phyloP scores from a whole-genome alignment of 2,888 invertebrate genomes.

The Lissocephala sabroskyi region DNA sequence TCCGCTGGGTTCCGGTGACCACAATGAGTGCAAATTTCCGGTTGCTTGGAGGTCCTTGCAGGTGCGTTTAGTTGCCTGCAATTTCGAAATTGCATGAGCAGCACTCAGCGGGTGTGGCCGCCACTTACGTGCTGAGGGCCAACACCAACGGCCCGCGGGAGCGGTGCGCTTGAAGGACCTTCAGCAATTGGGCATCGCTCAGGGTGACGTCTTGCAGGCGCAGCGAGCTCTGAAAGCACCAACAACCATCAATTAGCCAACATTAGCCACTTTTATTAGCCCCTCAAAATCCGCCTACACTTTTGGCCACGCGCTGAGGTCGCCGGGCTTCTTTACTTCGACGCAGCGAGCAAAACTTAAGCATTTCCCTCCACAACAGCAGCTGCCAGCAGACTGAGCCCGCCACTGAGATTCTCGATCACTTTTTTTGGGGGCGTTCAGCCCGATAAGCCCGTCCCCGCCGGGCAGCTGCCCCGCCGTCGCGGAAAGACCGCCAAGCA shows the following conservation, averaged over 20 bases:
- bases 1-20: too few relatives aligned
- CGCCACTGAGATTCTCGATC: background rate
- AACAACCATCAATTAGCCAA: too few relatives aligned
- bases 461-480: conserved; percentile 55
- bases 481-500: conserved; percentile 62
- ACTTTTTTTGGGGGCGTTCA: conserved; percentile 54
- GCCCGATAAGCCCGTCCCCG: conserved; percentile 30
- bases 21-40: too few relatives aligned
- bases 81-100: too few relatives aligned
- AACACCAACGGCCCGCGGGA: conserved; percentile 58
- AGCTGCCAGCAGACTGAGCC: conserved; percentile 6
- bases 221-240: conserved; percentile 47
- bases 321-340: conserved; percentile 15
- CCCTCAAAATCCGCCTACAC: conserved; percentile 29
- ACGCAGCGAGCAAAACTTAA: conserved; percentile 67
- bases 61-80: too few relatives aligned
- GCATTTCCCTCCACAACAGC: conserved; percentile 42
- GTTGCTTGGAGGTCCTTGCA: too few relatives aligned
- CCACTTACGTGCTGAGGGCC: conserved; percentile 65
- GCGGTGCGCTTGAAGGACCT: conserved; percentile 49
- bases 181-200: conserved; percentile 48
- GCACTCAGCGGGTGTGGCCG: too few relatives aligned
- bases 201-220: conserved; percentile 52
- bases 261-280: too few relatives aligned
- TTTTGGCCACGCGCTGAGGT: conserved; percentile 54